phyloP scores from a whole-genome alignment of 2,113 vertebrate genomes.

The Lepus timidus region DNA sequence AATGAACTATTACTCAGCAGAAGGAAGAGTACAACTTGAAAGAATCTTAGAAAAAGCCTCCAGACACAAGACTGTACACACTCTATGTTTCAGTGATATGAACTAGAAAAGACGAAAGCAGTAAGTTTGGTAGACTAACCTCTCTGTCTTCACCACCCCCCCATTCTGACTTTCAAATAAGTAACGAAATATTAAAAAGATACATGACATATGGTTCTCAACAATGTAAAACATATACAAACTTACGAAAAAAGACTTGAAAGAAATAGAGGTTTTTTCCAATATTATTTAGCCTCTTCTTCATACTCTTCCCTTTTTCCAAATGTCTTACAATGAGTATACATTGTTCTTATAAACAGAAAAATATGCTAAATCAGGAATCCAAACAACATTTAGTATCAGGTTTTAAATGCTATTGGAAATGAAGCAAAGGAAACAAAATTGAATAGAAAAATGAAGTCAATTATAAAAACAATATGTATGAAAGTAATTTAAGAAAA shows the following conservation, averaged over 20 bases:
- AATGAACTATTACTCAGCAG: background rate
- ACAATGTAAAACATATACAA: background rate
- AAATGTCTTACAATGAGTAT: background rate
- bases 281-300: background rate
- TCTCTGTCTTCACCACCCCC: too few species aligned
- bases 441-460: constrained; percentile 6
- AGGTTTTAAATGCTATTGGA: constrained; percentile 39
- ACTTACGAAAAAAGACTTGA: constrained; percentile 32
- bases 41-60: constrained; percentile 16
- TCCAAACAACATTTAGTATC: constrained; percentile 34
- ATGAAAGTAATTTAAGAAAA: constrained; percentile 52
- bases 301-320: background rate
- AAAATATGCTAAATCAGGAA: background rate
- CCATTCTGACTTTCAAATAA: too few species aligned
- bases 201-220: background rate
- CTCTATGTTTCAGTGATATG: background rate
- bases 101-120: background rate
- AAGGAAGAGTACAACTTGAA: background rate
- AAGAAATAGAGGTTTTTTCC: background rate
- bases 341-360: constrained; percentile 30
- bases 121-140: background rate
- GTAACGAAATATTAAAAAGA: too few species aligned
- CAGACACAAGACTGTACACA: background rate
- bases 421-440: constrained; percentile 45
- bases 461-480: background rate